Base-by-base conservation (phyloP, 2,113 vertebrate species). In the Parus major region DNA sequence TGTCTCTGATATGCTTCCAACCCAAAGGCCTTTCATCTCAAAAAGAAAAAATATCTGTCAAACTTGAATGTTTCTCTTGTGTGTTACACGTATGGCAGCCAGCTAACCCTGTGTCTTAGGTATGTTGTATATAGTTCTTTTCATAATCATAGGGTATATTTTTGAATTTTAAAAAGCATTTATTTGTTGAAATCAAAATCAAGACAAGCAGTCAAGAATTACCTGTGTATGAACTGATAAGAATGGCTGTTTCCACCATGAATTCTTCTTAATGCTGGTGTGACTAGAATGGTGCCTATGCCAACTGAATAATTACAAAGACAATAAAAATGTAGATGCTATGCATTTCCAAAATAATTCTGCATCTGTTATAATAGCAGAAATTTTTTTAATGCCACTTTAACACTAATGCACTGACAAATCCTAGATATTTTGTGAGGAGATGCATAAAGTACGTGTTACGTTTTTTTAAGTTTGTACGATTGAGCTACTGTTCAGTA, bases 361-460 rank as follows among this genome's bases (percentile, higher is more conserved):
- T 98, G 97, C 97, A 97, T 96, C 97, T 98, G 97, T 98, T 98
- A 92, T 96, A 98, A 97, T 95, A 97, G 97, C 98, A 98, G 98
- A 98, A 94, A 57, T 92, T 97, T 98, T 98, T 98, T 98, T 97
- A 98, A 98, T 97, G 98, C 98, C 98, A 98, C 98, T 98, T 98
- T 98, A 97, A 98, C 97, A 98, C 97, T 98, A 98, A 98, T 98
- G 98, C 98, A 98, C 98, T 98, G 98, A 98, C 97, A 97, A 97
- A 98, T 97, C 96, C 94, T 98, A 97, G 97, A 92, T 97, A 97
- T 97, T 98, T 98, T 98, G 94, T 97, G 96, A 97, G 96, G 95
- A 97, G 95, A 97, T 83, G 94, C 97, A 96, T 96, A 96, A 97
- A 95, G 90, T 95, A 94, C 80, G 64, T 41, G 75, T 93, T 95